These are phyloP conservation scores for Vanessa cardui DNA, from an alignment of 2,888 invertebrate species.

Conservation along the genomic window DNA sequence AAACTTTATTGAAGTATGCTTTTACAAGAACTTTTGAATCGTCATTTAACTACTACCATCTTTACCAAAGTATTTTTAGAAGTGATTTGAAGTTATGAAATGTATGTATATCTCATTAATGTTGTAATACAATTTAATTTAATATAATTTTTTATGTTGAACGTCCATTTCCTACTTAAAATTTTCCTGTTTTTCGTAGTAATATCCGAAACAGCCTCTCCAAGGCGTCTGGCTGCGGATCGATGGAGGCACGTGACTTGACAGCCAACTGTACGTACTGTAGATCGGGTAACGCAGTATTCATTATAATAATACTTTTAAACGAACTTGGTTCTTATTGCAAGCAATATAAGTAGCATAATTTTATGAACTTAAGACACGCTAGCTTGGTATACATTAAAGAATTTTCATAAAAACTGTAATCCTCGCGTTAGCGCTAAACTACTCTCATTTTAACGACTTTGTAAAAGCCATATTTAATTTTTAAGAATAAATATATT, in stretches of 20 bases:
- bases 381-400: neutral
- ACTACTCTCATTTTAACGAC: conserved; percentile 27
- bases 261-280: conserved; percentile 32
- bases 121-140: neutral
- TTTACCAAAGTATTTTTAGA: no score
- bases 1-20: no score
- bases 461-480: conserved; percentile 20
- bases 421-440: conserved; percentile 30
- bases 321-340: neutral
- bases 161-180: conserved; percentile 17
- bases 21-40: no score
- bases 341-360: neutral
- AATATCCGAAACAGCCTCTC: conserved; percentile 24
- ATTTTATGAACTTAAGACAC: neutral
- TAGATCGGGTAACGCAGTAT: neutral
- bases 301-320: conserved; percentile 10
- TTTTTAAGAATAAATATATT: conserved; percentile 6
- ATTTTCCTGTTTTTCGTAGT: conserved; percentile 25
- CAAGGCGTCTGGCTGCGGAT: conserved; percentile 38
- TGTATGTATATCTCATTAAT: neutral
- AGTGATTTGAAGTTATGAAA: no score
- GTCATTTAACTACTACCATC: no score
- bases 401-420: conserved; percentile 33
- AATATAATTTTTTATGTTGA: neutral
- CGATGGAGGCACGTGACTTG: conserved; percentile 46